Percentiles rank a stretch among this genome's conserved stretches.
These are phyloP conservation scores for Microctenopoma lineatum DNA, from an alignment of 2,797 vertebrate species.

Conservation along the genomic window DNA sequence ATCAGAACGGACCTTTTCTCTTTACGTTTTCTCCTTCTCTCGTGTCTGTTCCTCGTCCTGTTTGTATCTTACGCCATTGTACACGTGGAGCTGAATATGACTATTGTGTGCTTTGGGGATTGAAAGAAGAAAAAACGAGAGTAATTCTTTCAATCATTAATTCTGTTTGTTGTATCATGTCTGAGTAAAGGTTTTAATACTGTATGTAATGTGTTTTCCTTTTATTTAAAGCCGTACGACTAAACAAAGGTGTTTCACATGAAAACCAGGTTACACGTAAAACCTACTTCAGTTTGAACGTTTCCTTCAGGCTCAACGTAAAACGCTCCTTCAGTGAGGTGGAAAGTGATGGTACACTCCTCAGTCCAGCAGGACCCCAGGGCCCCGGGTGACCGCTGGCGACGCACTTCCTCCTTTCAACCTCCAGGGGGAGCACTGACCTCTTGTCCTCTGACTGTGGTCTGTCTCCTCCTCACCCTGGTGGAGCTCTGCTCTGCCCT, in stretches of 20 bases:
- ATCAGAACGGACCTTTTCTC: slow-evolving; percentile 62
- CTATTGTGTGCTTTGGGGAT: slow-evolving; percentile 75
- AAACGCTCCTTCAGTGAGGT: slow-evolving; percentile 2
- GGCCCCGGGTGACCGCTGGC: slow-evolving; percentile 65
- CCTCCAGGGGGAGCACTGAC: slow-evolving; percentile 79
- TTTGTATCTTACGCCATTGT: slow-evolving; percentile 72
- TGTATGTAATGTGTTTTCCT: slow-evolving; percentile 55
- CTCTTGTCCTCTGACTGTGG: slow-evolving; percentile 46
- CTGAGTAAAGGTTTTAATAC: slow-evolving; percentile 86
- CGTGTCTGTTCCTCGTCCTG: slow-evolving; percentile 64
- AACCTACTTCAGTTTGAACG: background rate
- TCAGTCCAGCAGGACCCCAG: slow-evolving; percentile 87
- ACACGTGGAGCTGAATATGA: slow-evolving; percentile 70
- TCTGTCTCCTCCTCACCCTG: background rate
- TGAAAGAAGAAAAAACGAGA: slow-evolving; percentile 67
- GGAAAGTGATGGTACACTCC: slow-evolving; percentile 10
- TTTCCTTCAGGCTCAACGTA: slow-evolving; percentile 7
- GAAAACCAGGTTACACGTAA: background rate
- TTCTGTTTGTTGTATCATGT: slow-evolving; percentile 85
- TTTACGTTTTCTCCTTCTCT: slow-evolving; percentile 56
- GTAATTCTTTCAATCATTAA: slow-evolving; percentile 77
- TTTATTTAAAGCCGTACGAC: slow-evolving; percentile 3
- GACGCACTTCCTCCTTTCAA: slow-evolving; percentile 35
- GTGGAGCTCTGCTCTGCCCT: background rate
- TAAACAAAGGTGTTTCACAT: background rate